These are phyloP conservation scores for Clarias macrocephalus DNA, from an alignment of 2,113 vertebrate genomes.

Conservation along the genomic window DNA sequence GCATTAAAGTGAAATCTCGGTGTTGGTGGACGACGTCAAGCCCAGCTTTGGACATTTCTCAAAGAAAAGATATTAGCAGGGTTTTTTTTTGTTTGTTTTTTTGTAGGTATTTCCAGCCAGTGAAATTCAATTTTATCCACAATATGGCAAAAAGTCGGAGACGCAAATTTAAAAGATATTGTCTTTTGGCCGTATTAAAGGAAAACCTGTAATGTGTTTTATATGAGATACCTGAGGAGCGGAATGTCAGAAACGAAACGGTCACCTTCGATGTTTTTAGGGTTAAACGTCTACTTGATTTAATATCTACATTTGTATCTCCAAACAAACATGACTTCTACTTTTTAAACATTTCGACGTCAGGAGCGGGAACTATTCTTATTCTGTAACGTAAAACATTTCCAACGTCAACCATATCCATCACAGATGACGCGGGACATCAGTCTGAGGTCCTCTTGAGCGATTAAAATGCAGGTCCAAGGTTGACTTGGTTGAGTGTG, in stretches of 20 bases:
- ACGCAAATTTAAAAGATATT: neutral
- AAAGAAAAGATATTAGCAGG: neutral
- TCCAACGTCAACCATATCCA: neutral
- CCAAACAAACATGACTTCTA: neutral
- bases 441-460: neutral
- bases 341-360: neutral
- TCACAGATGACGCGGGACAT: neutral
- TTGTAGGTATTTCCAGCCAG: neutral
- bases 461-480: neutral
- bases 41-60: neutral
- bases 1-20: neutral
- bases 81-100: neutral
- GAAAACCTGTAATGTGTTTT: neutral
- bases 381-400: neutral
- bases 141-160: neutral
- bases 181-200: conserved; percentile 1
- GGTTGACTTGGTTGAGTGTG: neutral
- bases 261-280: neutral
- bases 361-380: neutral
- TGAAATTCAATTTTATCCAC: neutral
- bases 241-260: too few relatives aligned
- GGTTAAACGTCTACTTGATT: neutral
- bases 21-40: neutral
- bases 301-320: neutral
- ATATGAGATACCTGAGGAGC: neutral